Percentiles rank a stretch among this genome's conserved stretches.
Conservation (phyloP, 2,888 invertebrate genomes). For the Timandra comae region DNA sequence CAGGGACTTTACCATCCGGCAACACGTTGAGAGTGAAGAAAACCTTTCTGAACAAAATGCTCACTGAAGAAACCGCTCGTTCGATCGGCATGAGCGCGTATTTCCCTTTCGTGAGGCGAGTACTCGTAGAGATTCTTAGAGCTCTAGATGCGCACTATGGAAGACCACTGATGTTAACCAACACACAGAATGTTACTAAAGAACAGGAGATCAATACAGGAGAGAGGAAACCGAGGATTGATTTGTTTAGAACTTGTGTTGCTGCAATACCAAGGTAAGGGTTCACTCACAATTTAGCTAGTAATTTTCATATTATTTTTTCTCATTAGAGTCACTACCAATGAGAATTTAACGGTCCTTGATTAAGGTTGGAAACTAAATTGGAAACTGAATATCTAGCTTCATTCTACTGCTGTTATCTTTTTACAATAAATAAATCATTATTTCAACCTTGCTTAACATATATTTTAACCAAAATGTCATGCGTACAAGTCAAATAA, state of each 20-base stretch:
- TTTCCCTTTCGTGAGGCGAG: slow-evolving; percentile 95
- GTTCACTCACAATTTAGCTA: too few relatives aligned
- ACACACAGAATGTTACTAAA: slow-evolving; percentile 96
- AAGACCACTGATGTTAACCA: slow-evolving; percentile 97
- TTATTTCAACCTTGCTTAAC: too few relatives aligned
- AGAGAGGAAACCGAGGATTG: slow-evolving; percentile 97
- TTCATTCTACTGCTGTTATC: too few relatives aligned
- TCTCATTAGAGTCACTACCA: too few relatives aligned
- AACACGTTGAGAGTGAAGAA: slow-evolving; percentile 96
- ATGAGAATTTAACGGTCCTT: too few relatives aligned
- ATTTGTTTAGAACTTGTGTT: slow-evolving; percentile 97
- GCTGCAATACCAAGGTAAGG: slow-evolving; percentile 91
- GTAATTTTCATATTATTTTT: too few relatives aligned
- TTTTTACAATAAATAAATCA: too few relatives aligned
- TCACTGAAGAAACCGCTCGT: slow-evolving; percentile 96
- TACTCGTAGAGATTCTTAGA: slow-evolving; percentile 95
- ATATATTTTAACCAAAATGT: too few relatives aligned
- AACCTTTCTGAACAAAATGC: slow-evolving; percentile 96
- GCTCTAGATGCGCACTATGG: slow-evolving; percentile 97
- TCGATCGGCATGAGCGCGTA: slow-evolving; percentile 98
- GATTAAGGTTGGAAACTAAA: too few relatives aligned
- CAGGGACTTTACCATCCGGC: slow-evolving; percentile 95
- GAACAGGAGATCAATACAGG: slow-evolving; percentile 95
- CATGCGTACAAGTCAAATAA: too few relatives aligned
- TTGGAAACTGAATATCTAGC: too few relatives aligned